phyloP scores from a whole-genome alignment of 2,888 invertebrate species.

The Ectemnius cavifrons region DNA sequence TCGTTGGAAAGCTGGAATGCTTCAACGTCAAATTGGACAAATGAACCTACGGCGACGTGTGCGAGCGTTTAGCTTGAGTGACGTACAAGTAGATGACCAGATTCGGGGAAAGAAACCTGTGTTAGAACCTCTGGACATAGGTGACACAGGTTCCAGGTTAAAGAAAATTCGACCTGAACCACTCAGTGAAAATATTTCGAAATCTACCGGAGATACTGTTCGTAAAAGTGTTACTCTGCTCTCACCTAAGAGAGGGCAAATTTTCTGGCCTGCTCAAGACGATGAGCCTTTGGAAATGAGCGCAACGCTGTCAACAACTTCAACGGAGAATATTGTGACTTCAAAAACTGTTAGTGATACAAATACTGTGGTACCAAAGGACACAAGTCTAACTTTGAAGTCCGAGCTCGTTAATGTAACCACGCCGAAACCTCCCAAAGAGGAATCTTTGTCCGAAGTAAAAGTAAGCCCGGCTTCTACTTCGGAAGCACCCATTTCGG shows the following conservation, averaged over 20 bases:
- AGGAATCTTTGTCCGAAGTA: background rate
- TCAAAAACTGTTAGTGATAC: background rate
- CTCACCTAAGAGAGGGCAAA: background rate
- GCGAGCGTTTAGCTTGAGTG: slow-evolving; percentile 74
- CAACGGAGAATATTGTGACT: background rate
- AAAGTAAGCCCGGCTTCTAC: background rate
- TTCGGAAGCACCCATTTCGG: background rate
- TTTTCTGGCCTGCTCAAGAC: background rate
- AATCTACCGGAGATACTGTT: background rate
- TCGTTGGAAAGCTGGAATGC: slow-evolving; percentile 74
- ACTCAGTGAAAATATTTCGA: background rate
- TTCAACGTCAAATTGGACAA: slow-evolving; percentile 73
- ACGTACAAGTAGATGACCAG: slow-evolving; percentile 65
- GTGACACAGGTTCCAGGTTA: background rate
- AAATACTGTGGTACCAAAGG: background rate
- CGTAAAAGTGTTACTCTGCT: background rate
- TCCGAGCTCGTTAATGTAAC: background rate
- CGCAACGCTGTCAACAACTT: background rate
- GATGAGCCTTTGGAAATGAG: background rate
- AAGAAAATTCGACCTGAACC: background rate
- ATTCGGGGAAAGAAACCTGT: slow-evolving; percentile 19
- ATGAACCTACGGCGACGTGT: slow-evolving; percentile 69
- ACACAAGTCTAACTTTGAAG: background rate
- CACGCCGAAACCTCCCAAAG: background rate
- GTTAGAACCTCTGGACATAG: background rate